Evolutionary conservation across 2,113 vertebrate species (phyloP).

Genomic region (Calyptomena viridis): DNA sequence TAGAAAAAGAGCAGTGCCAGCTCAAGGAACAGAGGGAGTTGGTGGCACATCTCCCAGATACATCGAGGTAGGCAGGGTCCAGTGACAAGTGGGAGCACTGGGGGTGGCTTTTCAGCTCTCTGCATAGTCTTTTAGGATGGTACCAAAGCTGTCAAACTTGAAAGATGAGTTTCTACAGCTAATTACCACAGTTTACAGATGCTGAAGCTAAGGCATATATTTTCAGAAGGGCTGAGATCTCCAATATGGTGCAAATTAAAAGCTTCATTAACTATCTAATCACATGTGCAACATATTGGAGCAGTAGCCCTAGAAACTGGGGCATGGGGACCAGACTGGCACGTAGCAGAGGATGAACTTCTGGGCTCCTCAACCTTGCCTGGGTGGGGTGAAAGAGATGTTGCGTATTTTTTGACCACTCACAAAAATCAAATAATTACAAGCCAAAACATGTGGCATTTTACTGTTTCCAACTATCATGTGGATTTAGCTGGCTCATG

Average conservation of each 20-base stretch:
- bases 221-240: background rate
- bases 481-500: background rate
- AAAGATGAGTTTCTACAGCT: background rate
- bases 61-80: background rate
- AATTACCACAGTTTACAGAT: background rate
- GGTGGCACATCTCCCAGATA: background rate
- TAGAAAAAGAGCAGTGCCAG: background rate
- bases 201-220: background rate
- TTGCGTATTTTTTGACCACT: background rate
- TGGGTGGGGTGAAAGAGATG: background rate
- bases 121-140: background rate
- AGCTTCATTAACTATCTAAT: background rate
- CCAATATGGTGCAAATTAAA: background rate
- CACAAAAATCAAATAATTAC: background rate
- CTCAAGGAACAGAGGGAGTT: rapidly evolving
- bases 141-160: background rate
- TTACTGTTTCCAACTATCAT: background rate
- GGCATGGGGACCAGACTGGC: background rate
- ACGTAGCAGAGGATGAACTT: background rate
- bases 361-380: background rate
- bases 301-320: background rate
- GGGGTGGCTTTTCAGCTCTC: background rate
- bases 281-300: background rate
- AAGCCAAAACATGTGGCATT: background rate
- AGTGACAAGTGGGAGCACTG: background rate